A percentile compares a stretch with the other conserved stretches of the same genome.
These are phyloP conservation scores for Brachionus plicatilis DNA, from an alignment of 1,140 invertebrate species.

Conservation along the genomic window DNA sequence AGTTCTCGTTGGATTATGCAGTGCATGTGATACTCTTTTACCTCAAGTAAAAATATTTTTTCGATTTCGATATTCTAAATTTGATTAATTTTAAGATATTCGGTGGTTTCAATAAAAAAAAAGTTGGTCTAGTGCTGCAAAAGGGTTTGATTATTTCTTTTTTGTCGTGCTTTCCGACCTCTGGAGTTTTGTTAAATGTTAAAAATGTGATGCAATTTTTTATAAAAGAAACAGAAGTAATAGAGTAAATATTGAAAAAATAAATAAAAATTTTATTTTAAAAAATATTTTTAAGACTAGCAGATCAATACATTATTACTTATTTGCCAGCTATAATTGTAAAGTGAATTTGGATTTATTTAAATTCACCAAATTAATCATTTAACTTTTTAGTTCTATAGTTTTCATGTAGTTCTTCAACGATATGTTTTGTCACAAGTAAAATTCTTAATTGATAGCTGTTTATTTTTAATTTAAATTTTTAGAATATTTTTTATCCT, in stretches of 20 bases:
- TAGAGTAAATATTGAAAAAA: background rate
- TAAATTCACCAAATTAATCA: background rate
- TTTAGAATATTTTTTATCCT: conserved; percentile 29
- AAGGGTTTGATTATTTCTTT: conserved; percentile 17
- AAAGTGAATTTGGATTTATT: background rate
- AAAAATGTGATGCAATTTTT: conserved; percentile 26
- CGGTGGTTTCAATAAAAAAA: background rate
- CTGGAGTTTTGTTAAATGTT: conserved; percentile 18
- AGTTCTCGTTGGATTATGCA: background rate
- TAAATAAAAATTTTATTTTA: background rate
- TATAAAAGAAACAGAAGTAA: background rate
- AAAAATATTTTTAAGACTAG: background rate
- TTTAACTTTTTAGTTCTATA: background rate
- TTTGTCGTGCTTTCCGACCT: conserved; percentile 3
- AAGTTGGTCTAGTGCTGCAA: conserved; percentile 28
- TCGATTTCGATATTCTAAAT: background rate
- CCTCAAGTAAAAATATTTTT: background rate
- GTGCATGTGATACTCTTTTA: conserved; percentile 28
- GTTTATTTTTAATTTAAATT: background rate
- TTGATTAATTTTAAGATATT: background rate
- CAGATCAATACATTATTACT: conserved; percentile 14
- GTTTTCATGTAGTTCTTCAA: conserved; percentile 19
- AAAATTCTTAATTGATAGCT: background rate
- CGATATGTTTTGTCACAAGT: conserved; percentile 25
- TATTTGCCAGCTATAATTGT: conserved; percentile 18